Evolutionary conservation across 2,797 vertebrate genomes (phyloP).

Genomic region (Pteronotus mesoamericanus): DNA sequence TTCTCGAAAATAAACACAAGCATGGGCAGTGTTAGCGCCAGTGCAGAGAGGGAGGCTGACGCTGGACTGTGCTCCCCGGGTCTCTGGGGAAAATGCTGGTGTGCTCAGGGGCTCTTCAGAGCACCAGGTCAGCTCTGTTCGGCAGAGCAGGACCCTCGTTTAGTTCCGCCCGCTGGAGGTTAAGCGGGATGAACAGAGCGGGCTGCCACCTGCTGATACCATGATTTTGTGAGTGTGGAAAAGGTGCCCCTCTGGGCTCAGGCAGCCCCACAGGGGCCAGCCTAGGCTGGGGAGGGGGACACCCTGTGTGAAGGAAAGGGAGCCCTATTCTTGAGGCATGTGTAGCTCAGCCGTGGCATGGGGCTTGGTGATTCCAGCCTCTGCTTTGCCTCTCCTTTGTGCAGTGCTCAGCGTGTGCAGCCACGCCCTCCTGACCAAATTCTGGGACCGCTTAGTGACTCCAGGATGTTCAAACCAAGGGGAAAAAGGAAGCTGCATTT

Average conservation of each 20-base stretch:
- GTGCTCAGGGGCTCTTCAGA: neutral
- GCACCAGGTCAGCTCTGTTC: neutral
- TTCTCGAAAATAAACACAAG: conserved; percentile 77
- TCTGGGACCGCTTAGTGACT: neutral
- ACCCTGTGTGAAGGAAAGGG: neutral
- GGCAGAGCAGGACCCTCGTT: neutral
- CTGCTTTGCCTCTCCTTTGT: neutral
- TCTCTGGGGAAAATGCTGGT: neutral
- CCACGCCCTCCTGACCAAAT: neutral
- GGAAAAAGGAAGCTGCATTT: neutral
- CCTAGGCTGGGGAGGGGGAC: neutral
- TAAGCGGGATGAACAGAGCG: neutral
- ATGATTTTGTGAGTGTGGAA: neutral
- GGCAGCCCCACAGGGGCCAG: neutral
- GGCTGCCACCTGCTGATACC: neutral
- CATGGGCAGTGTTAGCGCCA: neutral
- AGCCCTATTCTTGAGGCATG: neutral
- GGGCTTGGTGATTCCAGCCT: neutral
- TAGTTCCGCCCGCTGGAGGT: neutral
- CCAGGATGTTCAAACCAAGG: neutral
- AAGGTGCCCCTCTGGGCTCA: neutral
- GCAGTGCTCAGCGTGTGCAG: neutral
- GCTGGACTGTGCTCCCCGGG: fast-evolving
- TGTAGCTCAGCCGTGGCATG: neutral
- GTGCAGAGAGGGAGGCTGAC: neutral